phyloP scores from a whole-genome alignment of 2,888 invertebrate genomes.

The Coleophora deauratella region DNA sequence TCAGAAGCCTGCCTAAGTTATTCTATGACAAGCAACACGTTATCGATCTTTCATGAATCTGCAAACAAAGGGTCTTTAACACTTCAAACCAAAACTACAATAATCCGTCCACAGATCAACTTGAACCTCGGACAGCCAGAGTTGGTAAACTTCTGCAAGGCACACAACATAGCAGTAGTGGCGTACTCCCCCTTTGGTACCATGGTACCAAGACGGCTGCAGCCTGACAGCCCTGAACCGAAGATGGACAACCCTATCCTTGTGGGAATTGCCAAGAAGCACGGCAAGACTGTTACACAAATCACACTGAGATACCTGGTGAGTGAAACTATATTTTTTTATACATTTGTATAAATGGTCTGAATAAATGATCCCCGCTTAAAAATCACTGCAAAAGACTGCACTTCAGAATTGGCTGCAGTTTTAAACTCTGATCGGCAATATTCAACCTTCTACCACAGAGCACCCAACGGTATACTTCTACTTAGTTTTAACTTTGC shows the following conservation, averaged over 20 bases:
- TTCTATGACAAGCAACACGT: no score
- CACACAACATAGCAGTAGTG: conserved; percentile 71
- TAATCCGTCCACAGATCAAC: conserved; percentile 48
- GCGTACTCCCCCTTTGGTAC: conserved; percentile 81
- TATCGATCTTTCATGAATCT: no score
- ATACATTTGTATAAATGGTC: no score
- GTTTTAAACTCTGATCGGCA: no score
- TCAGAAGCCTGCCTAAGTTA: no score
- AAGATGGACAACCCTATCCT: conserved; percentile 70
- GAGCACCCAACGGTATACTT: no score
- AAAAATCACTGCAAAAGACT: no score
- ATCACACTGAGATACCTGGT: conserved; percentile 77
- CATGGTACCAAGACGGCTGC: conserved; percentile 58
- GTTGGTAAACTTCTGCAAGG: conserved; percentile 76
- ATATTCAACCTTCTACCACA: no score
- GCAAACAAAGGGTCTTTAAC: no score
- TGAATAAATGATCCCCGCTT: no score
- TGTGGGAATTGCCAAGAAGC: conserved; percentile 72
- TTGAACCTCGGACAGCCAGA: conserved; percentile 79
- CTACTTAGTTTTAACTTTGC: not conserved
- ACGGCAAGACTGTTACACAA: conserved; percentile 78
- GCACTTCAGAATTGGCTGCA: no score
- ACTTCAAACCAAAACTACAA: no score
- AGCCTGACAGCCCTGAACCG: conserved; percentile 61
- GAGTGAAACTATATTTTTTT: conserved; percentile 20